Conservation (phyloP, 2,797 vertebrate species). For the Myoxocephalus aenaeus region DNA sequence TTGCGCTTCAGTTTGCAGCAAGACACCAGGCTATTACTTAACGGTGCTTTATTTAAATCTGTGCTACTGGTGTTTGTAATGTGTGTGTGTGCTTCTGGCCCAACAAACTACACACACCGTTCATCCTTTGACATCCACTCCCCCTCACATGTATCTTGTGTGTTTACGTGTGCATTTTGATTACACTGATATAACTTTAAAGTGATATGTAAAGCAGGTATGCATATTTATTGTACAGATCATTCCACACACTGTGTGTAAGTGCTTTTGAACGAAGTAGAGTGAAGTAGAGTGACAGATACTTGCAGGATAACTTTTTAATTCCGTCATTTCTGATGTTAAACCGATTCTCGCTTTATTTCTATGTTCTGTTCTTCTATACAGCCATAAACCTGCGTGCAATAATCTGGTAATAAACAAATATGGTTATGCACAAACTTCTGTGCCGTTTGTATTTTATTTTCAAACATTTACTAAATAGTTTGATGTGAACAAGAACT, state of each 20-base stretch:
- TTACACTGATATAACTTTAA: slow-evolving; percentile 40
- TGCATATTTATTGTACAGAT: slow-evolving; percentile 63
- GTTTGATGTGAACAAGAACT: not conserved
- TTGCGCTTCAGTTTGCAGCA: slow-evolving; percentile 49
- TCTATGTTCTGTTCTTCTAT: slow-evolving; percentile 43
- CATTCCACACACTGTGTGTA: slow-evolving; percentile 67
- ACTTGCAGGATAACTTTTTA: slow-evolving; percentile 28
- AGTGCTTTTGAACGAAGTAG: slow-evolving; percentile 37
- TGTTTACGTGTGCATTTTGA: slow-evolving; percentile 42
- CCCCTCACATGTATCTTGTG: slow-evolving; percentile 24
- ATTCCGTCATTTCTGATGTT: slow-evolving; percentile 38
- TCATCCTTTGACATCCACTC: slow-evolving; percentile 16
- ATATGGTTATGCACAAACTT: slow-evolving; percentile 26
- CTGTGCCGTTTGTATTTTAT: not conserved
- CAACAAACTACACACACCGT: slow-evolving; percentile 16
- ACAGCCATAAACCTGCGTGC: slow-evolving; percentile 52
- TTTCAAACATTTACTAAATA: not conserved
- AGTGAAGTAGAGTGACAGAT: slow-evolving; percentile 28
- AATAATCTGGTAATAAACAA: slow-evolving; percentile 67
- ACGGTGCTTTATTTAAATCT: slow-evolving; percentile 50
- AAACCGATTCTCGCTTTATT: slow-evolving; percentile 27
- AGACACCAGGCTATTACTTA: slow-evolving; percentile 44
- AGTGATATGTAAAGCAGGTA: slow-evolving; percentile 38
- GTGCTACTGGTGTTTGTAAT: slow-evolving; percentile 45
- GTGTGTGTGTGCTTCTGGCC: slow-evolving; percentile 28